Conservation (phyloP, 2,797 vertebrate genomes). For the Tympanoctomys barrerae region DNA sequence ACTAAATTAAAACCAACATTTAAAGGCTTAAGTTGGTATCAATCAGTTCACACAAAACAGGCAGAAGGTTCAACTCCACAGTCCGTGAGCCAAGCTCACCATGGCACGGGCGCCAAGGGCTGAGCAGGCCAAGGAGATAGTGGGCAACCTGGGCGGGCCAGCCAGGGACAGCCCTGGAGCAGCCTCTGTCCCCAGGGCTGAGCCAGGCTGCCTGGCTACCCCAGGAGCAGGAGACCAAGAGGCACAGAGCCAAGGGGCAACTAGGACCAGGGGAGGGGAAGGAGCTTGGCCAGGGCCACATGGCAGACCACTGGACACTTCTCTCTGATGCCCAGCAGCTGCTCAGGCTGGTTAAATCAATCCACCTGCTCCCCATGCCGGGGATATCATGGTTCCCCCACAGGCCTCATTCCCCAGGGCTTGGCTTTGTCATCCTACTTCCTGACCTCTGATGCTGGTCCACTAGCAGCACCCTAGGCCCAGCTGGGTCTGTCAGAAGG, state of each 20-base stretch:
- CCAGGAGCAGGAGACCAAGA: background rate
- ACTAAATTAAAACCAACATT: slow-evolving; percentile 64
- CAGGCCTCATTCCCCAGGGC: background rate
- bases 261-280: background rate
- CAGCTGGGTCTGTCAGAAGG: background rate
- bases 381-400: background rate
- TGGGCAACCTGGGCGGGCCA: background rate
- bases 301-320: background rate
- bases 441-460: too few relatives aligned
- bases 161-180: background rate
- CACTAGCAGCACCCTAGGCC: background rate
- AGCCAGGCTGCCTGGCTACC: background rate
- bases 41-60: slow-evolving; percentile 39
- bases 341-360: background rate
- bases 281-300: background rate
- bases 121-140: too few relatives aligned
- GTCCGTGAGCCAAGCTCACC: background rate
- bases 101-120: background rate
- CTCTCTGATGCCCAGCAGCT: background rate
- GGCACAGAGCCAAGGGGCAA: background rate
- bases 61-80: slow-evolving; percentile 56
- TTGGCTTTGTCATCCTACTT: background rate
- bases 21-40: slow-evolving; percentile 59
- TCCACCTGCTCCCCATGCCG: background rate
- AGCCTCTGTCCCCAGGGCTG: background rate